Evolutionary conservation across 2,888 invertebrate genomes (phyloP).

Genomic region (Thymelicus acteon): DNA sequence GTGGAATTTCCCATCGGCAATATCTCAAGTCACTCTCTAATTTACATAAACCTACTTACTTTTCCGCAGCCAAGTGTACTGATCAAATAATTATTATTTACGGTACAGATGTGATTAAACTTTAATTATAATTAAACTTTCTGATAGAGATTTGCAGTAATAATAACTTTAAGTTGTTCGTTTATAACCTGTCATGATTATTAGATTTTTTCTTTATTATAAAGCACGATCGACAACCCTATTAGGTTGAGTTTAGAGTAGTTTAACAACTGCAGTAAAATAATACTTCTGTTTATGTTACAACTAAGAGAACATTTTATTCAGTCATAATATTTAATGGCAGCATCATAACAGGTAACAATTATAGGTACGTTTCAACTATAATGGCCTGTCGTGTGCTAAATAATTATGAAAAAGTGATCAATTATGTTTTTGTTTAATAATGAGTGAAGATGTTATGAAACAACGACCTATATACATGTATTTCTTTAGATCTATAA

Average conservation of each 20-base stretch:
- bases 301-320: background rate
- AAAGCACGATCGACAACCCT: background rate
- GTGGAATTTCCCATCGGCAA: no score
- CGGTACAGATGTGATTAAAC: no score
- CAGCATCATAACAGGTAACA: background rate
- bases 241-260: background rate
- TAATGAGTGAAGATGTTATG: background rate
- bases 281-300: background rate
- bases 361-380: constrained; percentile 1
- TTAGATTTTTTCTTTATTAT: background rate
- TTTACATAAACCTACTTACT: no score
- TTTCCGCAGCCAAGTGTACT: no score
- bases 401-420: background rate
- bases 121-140: no score
- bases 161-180: no score
- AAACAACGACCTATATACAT: no score
- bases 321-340: background rate
- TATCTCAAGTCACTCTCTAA: no score
- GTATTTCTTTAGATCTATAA: no score
- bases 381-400: background rate
- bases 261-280: background rate
- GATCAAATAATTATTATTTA: no score
- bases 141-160: no score
- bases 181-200: no score
- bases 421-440: background rate